Percentiles rank a stretch among this genome's conserved stretches.
Evolutionary conservation across 2,797 vertebrate species (phyloP).

Genomic region (Aquila chrysaetos): DNA sequence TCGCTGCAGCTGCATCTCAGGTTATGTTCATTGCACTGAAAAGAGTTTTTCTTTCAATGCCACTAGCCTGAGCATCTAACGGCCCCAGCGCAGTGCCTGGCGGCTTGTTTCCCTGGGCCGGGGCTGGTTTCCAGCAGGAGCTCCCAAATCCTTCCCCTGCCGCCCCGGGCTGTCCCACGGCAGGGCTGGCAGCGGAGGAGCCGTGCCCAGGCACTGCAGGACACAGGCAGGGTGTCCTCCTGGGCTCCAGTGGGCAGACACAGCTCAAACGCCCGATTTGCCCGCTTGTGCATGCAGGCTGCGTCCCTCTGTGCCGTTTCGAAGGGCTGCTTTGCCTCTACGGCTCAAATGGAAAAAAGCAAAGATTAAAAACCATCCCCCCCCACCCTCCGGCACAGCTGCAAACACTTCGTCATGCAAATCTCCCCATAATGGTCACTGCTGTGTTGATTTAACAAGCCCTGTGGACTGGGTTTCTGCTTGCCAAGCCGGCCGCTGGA

Average conservation of each 20-base stretch:
- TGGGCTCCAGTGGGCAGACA: background rate
- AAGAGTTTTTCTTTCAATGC: background rate
- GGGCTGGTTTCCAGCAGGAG: background rate
- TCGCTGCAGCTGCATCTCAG: background rate
- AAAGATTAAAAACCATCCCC: background rate
- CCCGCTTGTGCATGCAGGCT: accelerated
- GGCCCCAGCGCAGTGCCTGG: accelerated
- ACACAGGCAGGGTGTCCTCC: background rate
- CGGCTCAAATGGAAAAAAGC: background rate
- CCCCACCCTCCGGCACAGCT: background rate
- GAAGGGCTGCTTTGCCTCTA: background rate
- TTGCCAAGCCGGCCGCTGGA: background rate
- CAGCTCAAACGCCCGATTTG: background rate
- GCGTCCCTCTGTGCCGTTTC: accelerated
- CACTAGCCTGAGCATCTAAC: background rate
- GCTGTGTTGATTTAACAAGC: background rate
- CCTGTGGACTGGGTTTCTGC: background rate
- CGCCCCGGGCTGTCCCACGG: background rate
- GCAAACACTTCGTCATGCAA: accelerated
- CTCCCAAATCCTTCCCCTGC: accelerated
- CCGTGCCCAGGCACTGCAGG: background rate
- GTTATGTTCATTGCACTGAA: background rate
- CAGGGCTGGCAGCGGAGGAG: background rate
- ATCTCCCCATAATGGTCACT: background rate
- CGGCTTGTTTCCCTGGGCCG: background rate